Evolutionary conservation across 2,113 vertebrate genomes (phyloP).

Genomic region (Pardalotus punctatus): DNA sequence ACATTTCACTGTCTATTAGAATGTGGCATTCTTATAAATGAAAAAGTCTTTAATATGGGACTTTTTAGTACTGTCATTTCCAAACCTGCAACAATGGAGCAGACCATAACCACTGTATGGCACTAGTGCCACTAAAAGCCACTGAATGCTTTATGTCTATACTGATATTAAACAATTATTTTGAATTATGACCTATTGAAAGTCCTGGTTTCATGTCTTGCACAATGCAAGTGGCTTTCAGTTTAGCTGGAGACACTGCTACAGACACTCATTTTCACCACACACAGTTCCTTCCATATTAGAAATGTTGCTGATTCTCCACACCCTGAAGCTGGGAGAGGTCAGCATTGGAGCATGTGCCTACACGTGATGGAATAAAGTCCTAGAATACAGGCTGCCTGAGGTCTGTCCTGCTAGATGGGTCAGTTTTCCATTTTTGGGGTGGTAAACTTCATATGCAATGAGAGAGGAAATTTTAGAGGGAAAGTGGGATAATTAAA

Average conservation of each 20-base stretch:
- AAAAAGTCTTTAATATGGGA: not conserved
- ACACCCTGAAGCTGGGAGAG: not conserved
- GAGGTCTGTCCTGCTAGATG: not conserved
- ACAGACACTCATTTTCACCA: not conserved
- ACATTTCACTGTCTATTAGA: not conserved
- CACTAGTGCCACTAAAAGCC: not conserved
- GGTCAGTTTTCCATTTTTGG: not conserved
- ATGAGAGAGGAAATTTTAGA: not conserved
- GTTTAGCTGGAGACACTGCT: not conserved
- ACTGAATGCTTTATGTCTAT: not conserved
- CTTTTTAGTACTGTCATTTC: not conserved
- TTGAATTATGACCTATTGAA: not conserved
- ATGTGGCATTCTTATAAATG: not conserved
- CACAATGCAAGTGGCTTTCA: not conserved
- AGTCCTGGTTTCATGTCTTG: not conserved
- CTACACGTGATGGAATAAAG: not conserved
- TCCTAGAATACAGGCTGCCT: not conserved
- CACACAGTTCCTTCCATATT: not conserved
- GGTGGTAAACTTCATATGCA: not conserved
- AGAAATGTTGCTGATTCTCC: not conserved
- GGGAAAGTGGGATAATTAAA: slow-evolving; percentile 48
- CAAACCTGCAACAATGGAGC: not conserved
- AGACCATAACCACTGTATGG: not conserved
- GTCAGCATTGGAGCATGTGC: not conserved
- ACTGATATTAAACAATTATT: not conserved